Conservation (phyloP, 2,113 vertebrate genomes). For the Acinonyx jubatus region DNA sequence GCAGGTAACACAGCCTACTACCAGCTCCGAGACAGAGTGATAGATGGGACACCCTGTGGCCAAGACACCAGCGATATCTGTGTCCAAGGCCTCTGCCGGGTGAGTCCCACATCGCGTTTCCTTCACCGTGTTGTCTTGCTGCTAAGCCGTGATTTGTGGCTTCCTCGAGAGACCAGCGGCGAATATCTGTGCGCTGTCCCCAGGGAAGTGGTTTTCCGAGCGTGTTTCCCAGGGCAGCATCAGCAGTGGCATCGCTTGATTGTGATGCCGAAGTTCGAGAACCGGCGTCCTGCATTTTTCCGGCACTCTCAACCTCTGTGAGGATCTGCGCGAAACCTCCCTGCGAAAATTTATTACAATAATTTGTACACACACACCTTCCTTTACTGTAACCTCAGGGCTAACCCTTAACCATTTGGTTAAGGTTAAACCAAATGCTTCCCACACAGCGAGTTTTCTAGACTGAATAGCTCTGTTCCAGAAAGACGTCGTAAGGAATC, state of each 20-base stretch:
- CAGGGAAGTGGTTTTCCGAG: neutral
- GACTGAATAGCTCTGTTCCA: neutral
- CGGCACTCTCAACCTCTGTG: neutral
- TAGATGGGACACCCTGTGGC: slow-evolving; percentile 96
- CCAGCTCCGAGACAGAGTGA: slow-evolving; percentile 97
- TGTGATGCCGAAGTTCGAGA: neutral
- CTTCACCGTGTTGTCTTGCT: neutral
- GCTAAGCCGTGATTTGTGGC: neutral
- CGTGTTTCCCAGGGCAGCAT: neutral
- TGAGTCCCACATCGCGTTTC: slow-evolving; percentile 69
- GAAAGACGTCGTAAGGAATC: neutral
- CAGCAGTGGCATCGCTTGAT: neutral
- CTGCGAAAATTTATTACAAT: neutral
- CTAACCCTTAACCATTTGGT: neutral
- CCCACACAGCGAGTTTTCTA: neutral
- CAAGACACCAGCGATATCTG: slow-evolving; percentile 98
- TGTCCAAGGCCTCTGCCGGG: slow-evolving; percentile 98
- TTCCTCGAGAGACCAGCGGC: neutral
- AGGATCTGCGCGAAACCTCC: neutral
- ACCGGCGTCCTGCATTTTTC: neutral
- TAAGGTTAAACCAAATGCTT: neutral
- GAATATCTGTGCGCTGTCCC: neutral
- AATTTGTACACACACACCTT: no score
- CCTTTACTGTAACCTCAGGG: neutral
- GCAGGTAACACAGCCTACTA: slow-evolving; percentile 97